Evolutionary conservation across 2,888 invertebrate genomes (phyloP).

Genomic region (Ariolimax columbianus): DNA sequence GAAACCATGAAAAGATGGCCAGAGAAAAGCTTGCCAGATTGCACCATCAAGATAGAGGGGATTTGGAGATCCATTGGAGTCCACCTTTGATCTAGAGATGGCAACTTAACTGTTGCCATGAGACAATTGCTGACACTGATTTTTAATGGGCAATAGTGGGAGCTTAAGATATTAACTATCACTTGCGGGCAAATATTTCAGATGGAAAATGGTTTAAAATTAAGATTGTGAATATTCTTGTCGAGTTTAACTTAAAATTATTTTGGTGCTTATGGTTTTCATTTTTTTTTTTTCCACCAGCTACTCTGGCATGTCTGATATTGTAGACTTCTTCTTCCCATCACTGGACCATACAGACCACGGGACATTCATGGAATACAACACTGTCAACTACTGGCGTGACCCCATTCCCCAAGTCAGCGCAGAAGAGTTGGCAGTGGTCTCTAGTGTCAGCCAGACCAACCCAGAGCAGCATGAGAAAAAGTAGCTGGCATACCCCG

Average conservation of each 20-base stretch:
- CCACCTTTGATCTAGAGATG: no score
- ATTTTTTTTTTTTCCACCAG: slow-evolving; percentile 82
- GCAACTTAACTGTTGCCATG: no score
- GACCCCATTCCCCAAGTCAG: slow-evolving; percentile 85
- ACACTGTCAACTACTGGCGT: slow-evolving; percentile 94
- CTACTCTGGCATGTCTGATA: slow-evolving; percentile 94
- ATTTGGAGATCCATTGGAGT: no score
- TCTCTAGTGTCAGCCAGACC: slow-evolving; percentile 26
- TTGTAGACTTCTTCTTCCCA: slow-evolving; percentile 97
- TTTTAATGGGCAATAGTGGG: no score
- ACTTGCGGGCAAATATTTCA: no score
- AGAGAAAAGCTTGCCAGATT: no score
- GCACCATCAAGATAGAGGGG: no score
- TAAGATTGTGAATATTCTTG: background rate
- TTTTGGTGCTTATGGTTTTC: background rate
- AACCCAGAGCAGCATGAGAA: slow-evolving; percentile 34
- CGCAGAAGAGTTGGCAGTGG: slow-evolving; percentile 29
- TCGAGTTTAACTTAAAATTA: background rate
- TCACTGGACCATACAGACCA: slow-evolving; percentile 64
- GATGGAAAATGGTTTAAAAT: no score
- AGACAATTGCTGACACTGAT: no score
- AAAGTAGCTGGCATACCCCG: slow-evolving; percentile 39
- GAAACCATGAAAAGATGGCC: no score
- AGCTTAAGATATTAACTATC: no score
- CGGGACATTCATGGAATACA: slow-evolving; percentile 83